Evolutionary conservation across 2,797 vertebrate genomes (phyloP).

Genomic region (Tragopan temminckii): DNA sequence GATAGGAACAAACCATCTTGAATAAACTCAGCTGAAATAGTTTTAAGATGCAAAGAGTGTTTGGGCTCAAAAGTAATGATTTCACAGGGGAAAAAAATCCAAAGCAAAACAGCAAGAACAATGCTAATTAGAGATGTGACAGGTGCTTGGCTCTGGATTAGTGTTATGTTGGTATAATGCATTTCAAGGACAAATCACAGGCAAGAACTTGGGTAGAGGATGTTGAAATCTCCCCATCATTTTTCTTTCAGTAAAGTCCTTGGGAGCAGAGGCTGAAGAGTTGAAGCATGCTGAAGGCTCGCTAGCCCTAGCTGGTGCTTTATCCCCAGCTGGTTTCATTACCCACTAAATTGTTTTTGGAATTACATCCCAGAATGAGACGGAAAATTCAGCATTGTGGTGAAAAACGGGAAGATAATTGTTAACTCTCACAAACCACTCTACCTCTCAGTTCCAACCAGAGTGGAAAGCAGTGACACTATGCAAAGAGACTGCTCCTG

Average conservation of each 20-base stretch:
- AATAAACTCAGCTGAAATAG: not conserved
- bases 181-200: slow-evolving; percentile 29
- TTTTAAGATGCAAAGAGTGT: not conserved
- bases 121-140: slow-evolving; percentile 42
- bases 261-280: not conserved
- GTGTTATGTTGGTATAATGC: not conserved
- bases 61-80: slow-evolving; percentile 4
- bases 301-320: not conserved
- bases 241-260: not conserved
- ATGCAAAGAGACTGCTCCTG: not conserved
- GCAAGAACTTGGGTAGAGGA: not conserved
- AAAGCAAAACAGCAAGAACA: slow-evolving; percentile 12
- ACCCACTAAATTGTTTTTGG: not conserved
- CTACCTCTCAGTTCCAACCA: not conserved
- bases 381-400: not conserved
- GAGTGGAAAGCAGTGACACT: not conserved
- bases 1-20: not conserved
- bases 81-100: slow-evolving; percentile 47
- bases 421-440: not conserved
- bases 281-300: not conserved
- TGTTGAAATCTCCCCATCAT: not conserved
- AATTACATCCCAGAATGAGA: not conserved
- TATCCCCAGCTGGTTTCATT: not conserved
- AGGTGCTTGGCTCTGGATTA: slow-evolving; percentile 18
- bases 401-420: not conserved